Evolutionary conservation across 2,888 invertebrate species (phyloP), one percentile per base, ranked within the genome.

Genomic region (Acleris cristana): DNA sequence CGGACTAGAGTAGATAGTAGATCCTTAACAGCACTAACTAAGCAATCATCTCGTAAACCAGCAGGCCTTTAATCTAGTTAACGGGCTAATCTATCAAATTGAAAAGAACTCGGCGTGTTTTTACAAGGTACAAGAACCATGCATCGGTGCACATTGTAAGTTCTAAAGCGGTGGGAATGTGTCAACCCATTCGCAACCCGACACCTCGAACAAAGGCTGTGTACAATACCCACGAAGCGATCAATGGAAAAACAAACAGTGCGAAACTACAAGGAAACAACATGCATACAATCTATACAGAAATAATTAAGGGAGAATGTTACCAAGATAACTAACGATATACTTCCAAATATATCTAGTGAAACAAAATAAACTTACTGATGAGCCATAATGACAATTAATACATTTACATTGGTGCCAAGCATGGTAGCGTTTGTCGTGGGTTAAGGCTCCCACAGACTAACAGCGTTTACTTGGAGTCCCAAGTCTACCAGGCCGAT

Each of bases 161-260:
- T 23, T 53, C 30, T 56, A 58, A 19, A 18, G 56, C 58, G 34
- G 52, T 40, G 49, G 51, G 53, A 52, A 54, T 21, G 51, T 53
- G 57, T 53, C 56, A 61, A 65, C 52, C 72, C 75, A 74, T 75
- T 72, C 64, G 83, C 72, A 78, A 87, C 74, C 62, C 70, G 78
- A 85, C 75, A 80, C 85, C 75, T n/a, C 59, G 73, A 79, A 81
- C 81, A 82, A 85, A 81, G 79, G 82, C 71, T 74, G 76, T 76
- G 70, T 76, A 73, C 70, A 73, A 70, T 69, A 76, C 45, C 58
- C 48, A 65, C 71, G 78, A 82, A 83, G 83, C 82, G 79, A 80
- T 79, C 79, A 81, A 78, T 76, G 75, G 78, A 80, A 81, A 75
- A 77, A 76, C 73, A 73, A 56, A 69, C 64, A 63, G 64, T 59